Conservation (phyloP, 2,888 invertebrate species). For the Merodon equestris region DNA sequence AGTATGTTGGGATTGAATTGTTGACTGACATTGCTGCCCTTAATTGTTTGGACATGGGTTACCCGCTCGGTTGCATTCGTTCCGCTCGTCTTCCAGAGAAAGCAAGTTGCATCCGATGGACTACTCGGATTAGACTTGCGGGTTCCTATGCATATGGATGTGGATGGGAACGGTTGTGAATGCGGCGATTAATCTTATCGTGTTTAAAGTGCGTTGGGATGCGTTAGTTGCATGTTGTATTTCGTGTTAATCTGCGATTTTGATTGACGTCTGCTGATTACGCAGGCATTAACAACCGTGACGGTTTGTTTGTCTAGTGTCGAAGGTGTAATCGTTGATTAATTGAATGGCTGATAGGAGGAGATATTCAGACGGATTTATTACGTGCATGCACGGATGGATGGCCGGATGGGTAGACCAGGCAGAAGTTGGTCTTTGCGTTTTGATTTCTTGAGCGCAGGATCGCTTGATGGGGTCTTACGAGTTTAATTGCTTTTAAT, state of each 20-base stretch:
- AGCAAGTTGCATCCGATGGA: not conserved
- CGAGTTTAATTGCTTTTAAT: slow-evolving; percentile 57
- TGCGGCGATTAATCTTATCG: slow-evolving; percentile 52
- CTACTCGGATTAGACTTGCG: not conserved
- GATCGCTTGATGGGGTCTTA: slow-evolving; percentile 32
- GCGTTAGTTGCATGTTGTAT: slow-evolving; percentile 51
- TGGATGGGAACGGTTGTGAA: slow-evolving; percentile 27
- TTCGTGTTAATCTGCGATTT: slow-evolving; percentile 59
- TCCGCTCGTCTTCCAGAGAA: not conserved
- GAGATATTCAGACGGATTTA: slow-evolving; percentile 39
- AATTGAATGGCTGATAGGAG: slow-evolving; percentile 52
- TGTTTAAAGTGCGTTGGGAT: slow-evolving; percentile 59
- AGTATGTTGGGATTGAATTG: slow-evolving; percentile 1
- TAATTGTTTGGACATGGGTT: too few species aligned
- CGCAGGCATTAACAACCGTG: slow-evolving; percentile 55
- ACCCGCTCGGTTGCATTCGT: too few species aligned
- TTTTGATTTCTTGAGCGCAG: not conserved
- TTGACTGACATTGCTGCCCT: slow-evolving; percentile 1
- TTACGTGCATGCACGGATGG: slow-evolving; percentile 2
- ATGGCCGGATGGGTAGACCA: too few species aligned
- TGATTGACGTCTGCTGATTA: slow-evolving; percentile 65
- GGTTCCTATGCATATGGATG: slow-evolving; percentile 9
- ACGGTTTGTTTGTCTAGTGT: slow-evolving; percentile 62
- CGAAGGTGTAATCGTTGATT: slow-evolving; percentile 65
- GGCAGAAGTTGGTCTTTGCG: not conserved